These are phyloP conservation scores for Oryctolagus cuniculus DNA, from an alignment of 2,113 vertebrate species.

Conservation along the genomic window DNA sequence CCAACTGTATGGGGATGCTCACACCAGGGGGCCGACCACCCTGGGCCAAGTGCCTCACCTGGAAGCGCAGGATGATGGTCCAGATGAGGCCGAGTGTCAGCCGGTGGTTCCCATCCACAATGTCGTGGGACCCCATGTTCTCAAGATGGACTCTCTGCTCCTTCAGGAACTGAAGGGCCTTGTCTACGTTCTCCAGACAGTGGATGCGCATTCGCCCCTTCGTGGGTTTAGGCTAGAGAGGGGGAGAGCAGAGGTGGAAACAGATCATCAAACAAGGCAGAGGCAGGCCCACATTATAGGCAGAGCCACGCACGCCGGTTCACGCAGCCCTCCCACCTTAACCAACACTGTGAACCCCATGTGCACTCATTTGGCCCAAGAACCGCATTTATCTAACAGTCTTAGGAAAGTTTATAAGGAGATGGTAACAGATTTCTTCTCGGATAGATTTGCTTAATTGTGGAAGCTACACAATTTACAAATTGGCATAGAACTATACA, in stretches of 20 bases:
- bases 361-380: background rate
- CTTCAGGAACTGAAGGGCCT: conserved; percentile 98
- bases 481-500: background rate
- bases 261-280: background rate
- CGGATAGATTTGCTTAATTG: background rate
- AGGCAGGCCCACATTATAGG: background rate
- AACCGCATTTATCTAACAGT: background rate
- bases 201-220: conserved; percentile 98
- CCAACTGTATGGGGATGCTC: background rate
- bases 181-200: conserved; percentile 98
- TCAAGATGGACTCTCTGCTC: conserved; percentile 98
- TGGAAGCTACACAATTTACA: background rate
- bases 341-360: background rate
- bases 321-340: background rate
- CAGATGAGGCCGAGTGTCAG: conserved; percentile 97
- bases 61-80: conserved; percentile 99
- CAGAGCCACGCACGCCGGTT: background rate
- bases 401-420: background rate
- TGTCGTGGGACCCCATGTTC: conserved; percentile 99
- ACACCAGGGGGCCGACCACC: background rate
- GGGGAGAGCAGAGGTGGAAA: background rate
- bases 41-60: conserved; percentile 87
- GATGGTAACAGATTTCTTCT: background rate
- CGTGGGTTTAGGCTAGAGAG: conserved; percentile 95
- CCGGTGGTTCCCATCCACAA: conserved; percentile 98